Evolutionary conservation across 2,888 invertebrate genomes (phyloP), one percentile per base, ranked within the genome.

Genomic region (Steinernema carpocapsae): DNA sequence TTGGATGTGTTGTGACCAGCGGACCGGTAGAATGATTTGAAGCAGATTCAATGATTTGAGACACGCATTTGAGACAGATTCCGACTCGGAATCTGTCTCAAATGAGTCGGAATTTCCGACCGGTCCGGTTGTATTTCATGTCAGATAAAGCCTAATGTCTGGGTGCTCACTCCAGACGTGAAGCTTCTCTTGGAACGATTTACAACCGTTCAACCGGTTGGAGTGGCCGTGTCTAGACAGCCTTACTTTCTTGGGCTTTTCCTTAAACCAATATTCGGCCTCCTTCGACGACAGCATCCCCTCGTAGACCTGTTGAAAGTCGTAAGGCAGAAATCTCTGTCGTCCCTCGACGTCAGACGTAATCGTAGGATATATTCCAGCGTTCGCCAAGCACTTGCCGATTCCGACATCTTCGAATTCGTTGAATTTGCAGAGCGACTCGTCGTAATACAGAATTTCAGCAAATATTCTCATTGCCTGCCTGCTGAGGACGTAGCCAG

Each of bases 381-480:
- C 74, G 26, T 73, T 77, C 10, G 74, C 78, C 17, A 84, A 75
- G 56, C 83, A 83, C 78, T 76, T 76, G 6, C 72, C 82, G 26
- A 84, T 76, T 7, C 80, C 83, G 12, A 84, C 79, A 74, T 84
- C 84, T 70, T 84, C 84, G 75, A 75, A 78, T 19, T 76, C 74
- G 71, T 80, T 76, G 74, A 79, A 80, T 0, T 82, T 81, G 72
- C 84, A 84, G 26, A 77, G 48, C 0, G 78, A 78, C 12, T 75
- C 71, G 74, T 83, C 81, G 26, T 72, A 59, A 70, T 80, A 82
- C 26, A 80, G 56, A 10, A 76, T 17, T 29, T 79, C 77, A 4
- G 76, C 74, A 71, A 84, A 84, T 3, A 80, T 12, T 70, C 78
- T 78, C 71, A 83, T 26, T 1, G 82, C 78, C 10, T 74, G 81